A percentile compares a stretch with the other conserved stretches of the same genome.
Evolutionary conservation across 2,113 vertebrate genomes (phyloP).

Genomic region (Eolophus roseicapilla): DNA sequence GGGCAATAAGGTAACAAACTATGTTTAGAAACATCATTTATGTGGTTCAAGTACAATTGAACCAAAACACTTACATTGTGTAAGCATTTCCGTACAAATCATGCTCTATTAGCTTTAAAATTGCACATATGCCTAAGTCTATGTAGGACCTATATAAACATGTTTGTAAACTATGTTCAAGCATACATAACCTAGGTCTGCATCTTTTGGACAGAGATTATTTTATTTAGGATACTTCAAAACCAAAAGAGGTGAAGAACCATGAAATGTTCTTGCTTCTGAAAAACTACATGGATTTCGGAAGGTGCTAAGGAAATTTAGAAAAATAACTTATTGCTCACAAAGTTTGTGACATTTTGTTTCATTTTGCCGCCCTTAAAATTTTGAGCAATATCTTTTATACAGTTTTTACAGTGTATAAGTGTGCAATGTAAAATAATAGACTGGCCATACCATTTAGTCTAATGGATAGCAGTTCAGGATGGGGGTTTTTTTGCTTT

Average conservation of each 20-base stretch:
- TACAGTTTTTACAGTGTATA: background rate
- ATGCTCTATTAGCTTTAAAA: background rate
- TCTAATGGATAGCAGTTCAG: background rate
- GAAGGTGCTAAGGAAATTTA: background rate
- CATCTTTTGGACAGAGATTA: background rate
- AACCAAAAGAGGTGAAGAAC: background rate
- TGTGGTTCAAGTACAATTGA: background rate
- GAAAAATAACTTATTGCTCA: background rate
- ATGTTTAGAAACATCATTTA: background rate
- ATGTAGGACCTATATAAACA: background rate
- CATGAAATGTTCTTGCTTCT: background rate
- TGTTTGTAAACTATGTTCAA: background rate
- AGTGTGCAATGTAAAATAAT: background rate
- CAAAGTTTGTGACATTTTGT: background rate
- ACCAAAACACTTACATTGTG: background rate
- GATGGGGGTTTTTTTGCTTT: background rate
- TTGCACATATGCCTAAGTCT: rapidly evolving
- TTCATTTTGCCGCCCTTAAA: background rate
- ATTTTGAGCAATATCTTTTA: background rate
- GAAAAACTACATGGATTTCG: background rate
- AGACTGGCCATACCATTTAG: background rate
- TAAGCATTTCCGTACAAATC: background rate
- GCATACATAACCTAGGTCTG: background rate
- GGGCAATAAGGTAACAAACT: background rate
- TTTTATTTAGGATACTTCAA: background rate